A percentile compares a stretch with the other conserved stretches of the same genome.
Conservation (phyloP, 2,888 invertebrate genomes). For the Agapostemon virescens region DNA sequence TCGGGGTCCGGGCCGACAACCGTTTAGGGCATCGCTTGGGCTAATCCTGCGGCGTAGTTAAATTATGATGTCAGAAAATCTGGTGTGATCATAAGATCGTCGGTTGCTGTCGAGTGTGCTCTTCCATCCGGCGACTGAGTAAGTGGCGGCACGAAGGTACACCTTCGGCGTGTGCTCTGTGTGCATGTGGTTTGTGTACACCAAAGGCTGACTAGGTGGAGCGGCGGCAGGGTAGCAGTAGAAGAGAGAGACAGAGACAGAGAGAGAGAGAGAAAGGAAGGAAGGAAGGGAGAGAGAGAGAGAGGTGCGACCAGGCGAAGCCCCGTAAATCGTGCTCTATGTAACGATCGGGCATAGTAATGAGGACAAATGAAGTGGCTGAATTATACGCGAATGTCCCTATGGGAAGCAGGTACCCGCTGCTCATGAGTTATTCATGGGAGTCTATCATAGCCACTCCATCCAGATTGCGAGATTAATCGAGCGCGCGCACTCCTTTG, state of each 20-base stretch:
- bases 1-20: not conserved
- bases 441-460: constrained; percentile 79
- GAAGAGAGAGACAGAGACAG: not conserved
- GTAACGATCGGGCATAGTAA: constrained; percentile 78
- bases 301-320: constrained; percentile 58
- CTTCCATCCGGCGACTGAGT: not conserved
- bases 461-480: constrained; percentile 80
- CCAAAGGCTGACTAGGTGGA: constrained; percentile 20
- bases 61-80: constrained; percentile 22
- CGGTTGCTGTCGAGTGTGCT: constrained; percentile 6
- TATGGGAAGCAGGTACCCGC: constrained; percentile 71
- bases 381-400: constrained; percentile 79
- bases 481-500: constrained; percentile 77
- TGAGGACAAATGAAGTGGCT: constrained; percentile 80
- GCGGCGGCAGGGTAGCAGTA: constrained; percentile 28
- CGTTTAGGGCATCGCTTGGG: not conserved
- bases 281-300: not conserved
- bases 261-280: constrained; percentile 13
- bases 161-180: constrained; percentile 32
- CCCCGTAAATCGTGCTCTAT: constrained; percentile 74
- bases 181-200: constrained; percentile 53
- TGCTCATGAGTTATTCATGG: constrained; percentile 79
- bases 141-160: constrained; percentile 33
- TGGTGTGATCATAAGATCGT: constrained; percentile 3
- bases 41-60: constrained; percentile 1